phyloP scores from a whole-genome alignment of 2,888 invertebrate species.

The Micropterix aruncella region DNA sequence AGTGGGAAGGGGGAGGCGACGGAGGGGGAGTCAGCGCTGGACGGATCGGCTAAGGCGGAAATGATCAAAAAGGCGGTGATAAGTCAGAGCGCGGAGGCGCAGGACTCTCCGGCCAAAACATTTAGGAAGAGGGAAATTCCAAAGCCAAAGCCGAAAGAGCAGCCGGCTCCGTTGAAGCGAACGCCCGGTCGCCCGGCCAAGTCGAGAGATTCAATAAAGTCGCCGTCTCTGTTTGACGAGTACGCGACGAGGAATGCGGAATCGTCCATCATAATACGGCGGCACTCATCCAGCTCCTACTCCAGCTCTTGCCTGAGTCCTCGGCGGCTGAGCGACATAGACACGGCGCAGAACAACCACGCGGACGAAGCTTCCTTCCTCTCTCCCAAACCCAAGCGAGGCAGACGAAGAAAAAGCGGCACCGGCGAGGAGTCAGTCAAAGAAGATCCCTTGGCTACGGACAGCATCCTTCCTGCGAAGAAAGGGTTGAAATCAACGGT shows the following conservation, averaged over 20 bases:
- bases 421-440: not conserved
- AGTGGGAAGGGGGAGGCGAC: slow-evolving; percentile 14
- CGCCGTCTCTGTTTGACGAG: slow-evolving; percentile 45
- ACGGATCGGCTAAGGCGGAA: slow-evolving; percentile 40
- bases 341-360: slow-evolving; percentile 14
- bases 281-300: slow-evolving; percentile 74
- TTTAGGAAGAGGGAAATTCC: slow-evolving; percentile 35
- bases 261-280: slow-evolving; percentile 65
- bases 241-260: slow-evolving; percentile 52
- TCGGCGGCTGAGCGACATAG: slow-evolving; percentile 41
- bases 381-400: slow-evolving; percentile 10
- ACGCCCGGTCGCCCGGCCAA: slow-evolving; percentile 23
- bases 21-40: slow-evolving; percentile 27
- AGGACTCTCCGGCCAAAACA: slow-evolving; percentile 29
- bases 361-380: slow-evolving; percentile 9
- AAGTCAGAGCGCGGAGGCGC: slow-evolving; percentile 32
- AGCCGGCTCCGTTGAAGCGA: slow-evolving; percentile 26
- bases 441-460: not conserved
- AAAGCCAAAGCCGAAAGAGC: slow-evolving; percentile 24
- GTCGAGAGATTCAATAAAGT: slow-evolving; percentile 28
- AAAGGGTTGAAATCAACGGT: not conserved
- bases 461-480: not conserved
- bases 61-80: slow-evolving; percentile 45
- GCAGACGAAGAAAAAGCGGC: slow-evolving; percentile 11
- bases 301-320: slow-evolving; percentile 57